Percentiles rank a stretch among this genome's conserved stretches.
Evolutionary conservation across 2,113 vertebrate genomes (phyloP).

Genomic region (Pterophyllum scalare): DNA sequence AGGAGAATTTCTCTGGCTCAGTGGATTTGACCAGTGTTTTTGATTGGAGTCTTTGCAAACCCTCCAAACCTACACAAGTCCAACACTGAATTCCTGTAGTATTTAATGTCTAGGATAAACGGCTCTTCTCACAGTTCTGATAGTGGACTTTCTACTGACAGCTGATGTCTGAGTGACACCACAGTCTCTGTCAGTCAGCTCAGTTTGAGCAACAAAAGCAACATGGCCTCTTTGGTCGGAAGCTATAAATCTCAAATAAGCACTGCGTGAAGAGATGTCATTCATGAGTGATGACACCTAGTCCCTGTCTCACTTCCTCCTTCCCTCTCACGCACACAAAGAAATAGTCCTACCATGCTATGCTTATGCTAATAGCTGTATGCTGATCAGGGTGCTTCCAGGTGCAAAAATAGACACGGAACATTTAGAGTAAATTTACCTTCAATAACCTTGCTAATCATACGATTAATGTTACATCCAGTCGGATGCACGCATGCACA

Average conservation of each 20-base stretch:
- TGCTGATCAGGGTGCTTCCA: conserved; percentile 65
- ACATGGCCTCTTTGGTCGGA: conserved; percentile 35
- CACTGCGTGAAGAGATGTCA: conserved; percentile 41
- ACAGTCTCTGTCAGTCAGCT: conserved; percentile 43
- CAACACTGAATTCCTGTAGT: not conserved
- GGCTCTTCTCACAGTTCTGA: conserved; percentile 40
- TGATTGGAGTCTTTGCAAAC: not conserved
- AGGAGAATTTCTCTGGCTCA: not conserved
- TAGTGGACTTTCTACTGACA: conserved; percentile 35
- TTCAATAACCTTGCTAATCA: conserved; percentile 71
- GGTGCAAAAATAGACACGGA: conserved; percentile 62
- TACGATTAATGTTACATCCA: conserved; percentile 54
- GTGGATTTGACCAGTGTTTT: not conserved
- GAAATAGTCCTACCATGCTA: conserved; percentile 25
- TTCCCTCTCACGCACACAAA: conserved; percentile 18
- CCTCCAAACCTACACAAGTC: not conserved
- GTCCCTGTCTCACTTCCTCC: conserved; percentile 11
- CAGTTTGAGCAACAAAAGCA: conserved; percentile 53
- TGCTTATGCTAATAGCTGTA: conserved; percentile 58
- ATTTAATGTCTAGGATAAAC: not conserved
- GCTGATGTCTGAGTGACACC: conserved; percentile 48
- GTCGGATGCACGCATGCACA: conserved; percentile 8
- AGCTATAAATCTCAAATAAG: conserved; percentile 53
- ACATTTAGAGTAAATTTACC: conserved; percentile 72
- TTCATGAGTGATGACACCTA: conserved; percentile 49